These are phyloP conservation scores for Trachelus tabidus DNA, from an alignment of 2,888 invertebrate genomes.

Conservation along the genomic window DNA sequence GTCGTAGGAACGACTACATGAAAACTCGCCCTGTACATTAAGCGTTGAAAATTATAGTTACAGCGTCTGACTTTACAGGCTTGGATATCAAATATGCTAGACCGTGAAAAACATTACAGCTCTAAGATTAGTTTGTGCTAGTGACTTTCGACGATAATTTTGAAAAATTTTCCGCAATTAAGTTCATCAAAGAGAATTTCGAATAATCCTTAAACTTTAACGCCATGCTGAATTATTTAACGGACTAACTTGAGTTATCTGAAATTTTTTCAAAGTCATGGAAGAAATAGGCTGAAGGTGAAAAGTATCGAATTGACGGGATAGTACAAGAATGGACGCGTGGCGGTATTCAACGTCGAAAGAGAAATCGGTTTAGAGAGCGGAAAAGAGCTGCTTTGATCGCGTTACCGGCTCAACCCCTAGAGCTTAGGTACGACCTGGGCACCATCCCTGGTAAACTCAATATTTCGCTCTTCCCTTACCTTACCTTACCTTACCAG, in stretches of 20 bases:
- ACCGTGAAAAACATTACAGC: neutral
- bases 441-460: conserved; percentile 20
- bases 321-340: neutral
- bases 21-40: neutral
- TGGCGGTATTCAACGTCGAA: conserved; percentile 7
- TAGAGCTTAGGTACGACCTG: conserved; percentile 42
- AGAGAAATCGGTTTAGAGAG: conserved; percentile 50
- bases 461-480: conserved; percentile 19
- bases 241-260: neutral
- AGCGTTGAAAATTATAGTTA: neutral
- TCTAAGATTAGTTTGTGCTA: neutral
- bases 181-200: neutral
- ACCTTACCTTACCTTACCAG: conserved; percentile 10
- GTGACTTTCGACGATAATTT: neutral
- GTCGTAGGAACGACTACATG: neutral
- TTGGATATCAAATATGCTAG: neutral
- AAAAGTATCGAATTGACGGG: neutral
- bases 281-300: neutral
- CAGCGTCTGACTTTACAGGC: neutral
- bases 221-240: neutral
- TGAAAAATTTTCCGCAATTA: neutral
- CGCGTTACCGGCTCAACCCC: conserved; percentile 51
- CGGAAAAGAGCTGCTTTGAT: conserved; percentile 48
- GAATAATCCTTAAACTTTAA: neutral
- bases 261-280: neutral